Conservation (phyloP, 2,797 vertebrate species). For the Pangasius macronema region DNA sequence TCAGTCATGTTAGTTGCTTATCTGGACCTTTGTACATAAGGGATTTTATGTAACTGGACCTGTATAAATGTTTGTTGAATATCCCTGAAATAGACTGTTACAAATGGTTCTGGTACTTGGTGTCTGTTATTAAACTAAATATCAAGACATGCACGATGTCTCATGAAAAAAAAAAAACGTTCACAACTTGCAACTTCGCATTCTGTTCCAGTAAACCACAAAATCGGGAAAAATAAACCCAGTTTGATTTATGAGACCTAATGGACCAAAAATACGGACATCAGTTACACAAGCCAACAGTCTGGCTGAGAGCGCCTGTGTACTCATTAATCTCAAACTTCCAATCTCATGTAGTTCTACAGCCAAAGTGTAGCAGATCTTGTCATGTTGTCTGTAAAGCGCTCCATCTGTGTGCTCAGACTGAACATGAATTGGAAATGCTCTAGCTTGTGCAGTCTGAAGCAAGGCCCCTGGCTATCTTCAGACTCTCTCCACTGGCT, state of each 20-base stretch:
- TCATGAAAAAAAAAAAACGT: neutral
- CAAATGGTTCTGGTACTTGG: neutral
- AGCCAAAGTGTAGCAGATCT: constrained; percentile 7
- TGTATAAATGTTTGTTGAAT: neutral
- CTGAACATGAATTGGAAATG: constrained; percentile 41
- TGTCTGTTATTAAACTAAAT: neutral
- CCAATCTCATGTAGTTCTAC: constrained; percentile 9
- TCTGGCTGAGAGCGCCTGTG: neutral
- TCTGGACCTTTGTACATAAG: neutral
- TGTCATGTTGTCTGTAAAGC: neutral
- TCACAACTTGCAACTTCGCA: neutral
- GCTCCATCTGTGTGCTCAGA: constrained; percentile 29
- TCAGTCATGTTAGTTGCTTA: neutral
- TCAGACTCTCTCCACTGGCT: neutral
- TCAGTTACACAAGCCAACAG: constrained; percentile 20
- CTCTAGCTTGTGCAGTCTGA: constrained; percentile 18
- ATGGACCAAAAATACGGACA: constrained; percentile 1
- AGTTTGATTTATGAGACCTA: constrained; percentile 12
- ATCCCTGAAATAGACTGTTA: neutral
- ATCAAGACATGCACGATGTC: neutral
- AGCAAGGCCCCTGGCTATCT: constrained; percentile 33
- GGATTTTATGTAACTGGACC: neutral
- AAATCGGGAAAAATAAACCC: neutral
- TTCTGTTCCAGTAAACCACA: neutral
- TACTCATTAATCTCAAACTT: constrained; percentile 22